Percentiles rank a stretch among this genome's conserved stretches.
phyloP scores from a whole-genome alignment of 2,888 invertebrate genomes.

The Oxycera nigricornis region DNA sequence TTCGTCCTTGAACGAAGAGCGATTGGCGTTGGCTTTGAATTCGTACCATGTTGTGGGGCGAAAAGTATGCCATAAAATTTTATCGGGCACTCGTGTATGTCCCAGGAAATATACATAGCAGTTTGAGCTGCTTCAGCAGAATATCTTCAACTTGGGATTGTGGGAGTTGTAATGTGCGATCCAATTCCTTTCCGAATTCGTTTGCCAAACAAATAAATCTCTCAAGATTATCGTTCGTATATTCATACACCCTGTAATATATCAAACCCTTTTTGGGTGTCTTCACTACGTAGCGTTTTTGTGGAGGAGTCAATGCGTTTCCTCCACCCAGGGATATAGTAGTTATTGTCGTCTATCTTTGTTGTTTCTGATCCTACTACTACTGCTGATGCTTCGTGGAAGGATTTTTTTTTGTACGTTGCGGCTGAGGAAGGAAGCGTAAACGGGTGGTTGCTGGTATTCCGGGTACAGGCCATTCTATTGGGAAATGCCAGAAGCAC shows the following conservation, averaged over 20 bases:
- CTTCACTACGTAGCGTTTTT: neutral
- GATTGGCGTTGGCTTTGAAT: neutral
- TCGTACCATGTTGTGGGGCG: neutral
- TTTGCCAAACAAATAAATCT: slow-evolving; percentile 40
- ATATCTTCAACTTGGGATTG: slow-evolving; percentile 4
- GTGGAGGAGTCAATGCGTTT: neutral
- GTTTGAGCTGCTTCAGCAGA: slow-evolving; percentile 6
- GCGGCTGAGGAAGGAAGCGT: too few species aligned
- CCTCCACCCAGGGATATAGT: too few species aligned
- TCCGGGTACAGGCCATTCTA: too few species aligned
- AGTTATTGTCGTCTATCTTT: too few species aligned
- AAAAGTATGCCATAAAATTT: slow-evolving; percentile 26
- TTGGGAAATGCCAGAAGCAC: too few species aligned
- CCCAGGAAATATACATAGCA: slow-evolving; percentile 16
- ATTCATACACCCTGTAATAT: slow-evolving; percentile 37
- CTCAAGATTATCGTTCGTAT: slow-evolving; percentile 36
- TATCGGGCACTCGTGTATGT: slow-evolving; percentile 28
- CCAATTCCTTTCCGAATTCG: slow-evolving; percentile 38
- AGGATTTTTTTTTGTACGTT: too few species aligned
- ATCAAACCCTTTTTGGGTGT: slow-evolving; percentile 27
- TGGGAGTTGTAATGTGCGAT: slow-evolving; percentile 28
- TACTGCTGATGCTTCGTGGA: too few species aligned
- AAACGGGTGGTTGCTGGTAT: too few species aligned
- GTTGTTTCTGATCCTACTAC: too few species aligned
- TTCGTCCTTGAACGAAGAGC: neutral